Base-by-base conservation (phyloP, 2,888 invertebrate species). In the Sminthurinus aureus region DNA sequence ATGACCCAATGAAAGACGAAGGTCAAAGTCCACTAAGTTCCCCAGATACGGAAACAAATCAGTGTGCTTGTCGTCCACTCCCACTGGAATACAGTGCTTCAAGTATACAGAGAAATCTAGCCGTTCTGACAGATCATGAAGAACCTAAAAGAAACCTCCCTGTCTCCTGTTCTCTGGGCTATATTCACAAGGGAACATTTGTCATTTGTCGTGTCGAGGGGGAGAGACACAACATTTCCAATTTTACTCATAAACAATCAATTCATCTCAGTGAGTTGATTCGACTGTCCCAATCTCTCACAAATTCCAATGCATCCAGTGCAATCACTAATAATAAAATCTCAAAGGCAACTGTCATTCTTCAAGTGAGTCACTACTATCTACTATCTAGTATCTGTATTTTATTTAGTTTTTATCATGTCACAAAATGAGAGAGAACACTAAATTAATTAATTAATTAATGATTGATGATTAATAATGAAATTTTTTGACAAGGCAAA, bases 101-200 rank as follows among this genome's bases (percentile, higher is more conserved):
- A 8, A 83, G 83, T 66, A 83, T 83, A 74, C 83, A 83, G 50
- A 38, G 83, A 20, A 83, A 83, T 58, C 75, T 83, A 50, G 52
- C 71, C 20, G 79, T 69, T 6, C 15, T 74, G 20, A 52, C 38
- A 38, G 83, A 83, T 52, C 74, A 71, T 79, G 79, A 73, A 18
- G 79, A 79, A 38, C 79, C 73, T 8, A 73, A 71, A 13, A 73
- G 79, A 73, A 79, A 83, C 74, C 52, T 79, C 15, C 83, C 83
- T 3, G 69, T 83, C 13, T 79, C 81, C 64, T 58, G 73, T 24
- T 81, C 79, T 0, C 11, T 85, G 15, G 85, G 85, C 12, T 79
- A 81, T 71, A 79, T 85, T 75, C 85, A 85, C 38, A 85, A 83
- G n/a, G 85, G 83, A 75, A 83, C 81, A 67, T 83, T 85, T 78